Percentiles rank a stretch among this genome's conserved stretches.
Conservation (phyloP, 53 echinoderm and acorn worm species). For the Actinopyga echinites region DNA sequence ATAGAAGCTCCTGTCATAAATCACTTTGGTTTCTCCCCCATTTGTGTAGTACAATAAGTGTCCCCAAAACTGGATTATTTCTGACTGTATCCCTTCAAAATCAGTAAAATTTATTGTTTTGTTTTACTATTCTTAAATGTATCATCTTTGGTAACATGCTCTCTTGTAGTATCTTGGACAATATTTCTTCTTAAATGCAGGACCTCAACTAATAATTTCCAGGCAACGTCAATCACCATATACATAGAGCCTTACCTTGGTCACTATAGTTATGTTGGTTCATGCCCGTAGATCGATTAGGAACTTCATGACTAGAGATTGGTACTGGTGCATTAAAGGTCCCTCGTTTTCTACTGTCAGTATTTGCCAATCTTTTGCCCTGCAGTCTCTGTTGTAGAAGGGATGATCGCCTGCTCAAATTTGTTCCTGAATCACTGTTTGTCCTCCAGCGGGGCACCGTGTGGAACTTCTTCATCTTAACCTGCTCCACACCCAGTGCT, state of each 20-base stretch:
- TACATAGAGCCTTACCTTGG: constrained; percentile 2
- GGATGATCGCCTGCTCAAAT: constrained; percentile 59
- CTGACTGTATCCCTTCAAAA: no score
- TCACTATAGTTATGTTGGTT: constrained; percentile 27
- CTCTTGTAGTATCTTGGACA: no score
- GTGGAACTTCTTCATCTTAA: constrained; percentile 62
- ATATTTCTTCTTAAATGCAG: no score
- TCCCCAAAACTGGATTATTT: no score
- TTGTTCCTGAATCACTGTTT: constrained; percentile 74
- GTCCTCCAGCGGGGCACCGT: constrained; percentile 80
- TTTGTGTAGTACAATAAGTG: no score
- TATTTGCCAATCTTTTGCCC: not conserved
- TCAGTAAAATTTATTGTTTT: no score
- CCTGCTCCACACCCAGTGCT: constrained; percentile 15
- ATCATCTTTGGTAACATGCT: no score
- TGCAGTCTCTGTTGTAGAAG: constrained; percentile 41
- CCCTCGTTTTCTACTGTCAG: constrained; percentile 37
- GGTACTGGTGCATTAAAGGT: constrained; percentile 57
- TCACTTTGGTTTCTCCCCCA: no score
- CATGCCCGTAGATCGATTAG: constrained; percentile 44
- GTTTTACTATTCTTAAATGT: no score
- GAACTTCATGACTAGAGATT: constrained; percentile 62
- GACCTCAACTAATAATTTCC: no score
- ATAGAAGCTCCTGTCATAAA: no score
- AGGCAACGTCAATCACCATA: not conserved